A percentile compares a stretch with the other conserved stretches of the same genome.
phyloP scores from a whole-genome alignment of 1,140 invertebrate genomes.

The Caenorhabditis tropicalis region DNA sequence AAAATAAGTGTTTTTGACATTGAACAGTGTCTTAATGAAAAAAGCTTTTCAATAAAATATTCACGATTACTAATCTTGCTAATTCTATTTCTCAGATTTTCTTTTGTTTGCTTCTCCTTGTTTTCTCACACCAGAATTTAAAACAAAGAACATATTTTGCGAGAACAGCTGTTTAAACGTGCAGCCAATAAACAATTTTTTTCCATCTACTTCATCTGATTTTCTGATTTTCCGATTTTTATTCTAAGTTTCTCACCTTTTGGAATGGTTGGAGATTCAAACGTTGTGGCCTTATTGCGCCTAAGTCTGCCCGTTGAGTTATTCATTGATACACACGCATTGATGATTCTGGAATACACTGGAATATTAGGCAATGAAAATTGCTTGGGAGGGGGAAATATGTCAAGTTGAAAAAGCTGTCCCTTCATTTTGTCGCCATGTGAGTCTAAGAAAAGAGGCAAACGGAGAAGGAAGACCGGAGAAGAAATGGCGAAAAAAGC shows the following conservation, averaged over 20 bases:
- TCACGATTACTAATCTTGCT: too few species aligned
- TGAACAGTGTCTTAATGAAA: too few species aligned
- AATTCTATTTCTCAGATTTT: background rate
- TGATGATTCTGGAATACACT: background rate
- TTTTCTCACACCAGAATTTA: background rate
- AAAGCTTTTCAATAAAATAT: too few species aligned
- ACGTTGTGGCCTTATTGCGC: constrained; percentile 38
- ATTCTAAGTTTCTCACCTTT: background rate
- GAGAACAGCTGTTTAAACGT: background rate
- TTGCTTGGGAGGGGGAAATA: background rate
- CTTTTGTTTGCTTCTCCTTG: background rate
- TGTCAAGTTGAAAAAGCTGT: background rate
- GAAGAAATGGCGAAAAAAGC: background rate
- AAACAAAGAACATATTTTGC: background rate
- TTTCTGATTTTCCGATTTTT: too few species aligned
- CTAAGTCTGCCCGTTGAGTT: constrained; percentile 29
- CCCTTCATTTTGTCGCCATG: background rate
- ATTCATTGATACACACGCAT: constrained; percentile 20
- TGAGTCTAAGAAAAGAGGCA: background rate
- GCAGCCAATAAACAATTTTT: background rate
- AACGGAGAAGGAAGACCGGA: background rate
- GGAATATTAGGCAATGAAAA: background rate
- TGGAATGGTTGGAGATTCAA: constrained; percentile 39
- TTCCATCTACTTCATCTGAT: too few species aligned
- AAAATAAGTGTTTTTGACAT: too few species aligned